Percentiles rank a stretch among this genome's conserved stretches.
Evolutionary conservation across 2,797 vertebrate genomes (phyloP).

Genomic region (Argyrosomus regius): DNA sequence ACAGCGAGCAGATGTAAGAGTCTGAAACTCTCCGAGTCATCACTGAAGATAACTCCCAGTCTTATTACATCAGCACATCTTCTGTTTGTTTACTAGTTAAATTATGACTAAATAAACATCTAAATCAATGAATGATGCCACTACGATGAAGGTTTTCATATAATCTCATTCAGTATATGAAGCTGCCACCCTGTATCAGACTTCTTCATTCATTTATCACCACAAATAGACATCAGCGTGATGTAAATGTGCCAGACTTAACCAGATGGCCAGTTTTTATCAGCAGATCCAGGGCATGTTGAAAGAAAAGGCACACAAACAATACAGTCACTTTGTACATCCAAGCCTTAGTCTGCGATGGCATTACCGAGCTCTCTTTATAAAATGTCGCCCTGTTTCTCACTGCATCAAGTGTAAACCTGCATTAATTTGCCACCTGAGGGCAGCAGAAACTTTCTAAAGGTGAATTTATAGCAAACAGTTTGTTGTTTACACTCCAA

Average conservation of each 20-base stretch:
- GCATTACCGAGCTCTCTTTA: background rate
- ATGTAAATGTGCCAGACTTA: no score
- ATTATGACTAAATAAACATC: background rate
- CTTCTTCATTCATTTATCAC: background rate
- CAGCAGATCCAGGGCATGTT: background rate
- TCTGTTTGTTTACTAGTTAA: background rate
- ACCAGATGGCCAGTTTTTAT: background rate
- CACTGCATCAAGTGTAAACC: background rate
- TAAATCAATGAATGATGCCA: background rate
- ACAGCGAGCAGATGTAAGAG: constrained; percentile 68
- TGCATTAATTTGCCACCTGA: background rate
- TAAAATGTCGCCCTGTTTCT: background rate
- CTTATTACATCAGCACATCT: background rate
- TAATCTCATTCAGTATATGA: background rate
- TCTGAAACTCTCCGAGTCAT: constrained; percentile 50
- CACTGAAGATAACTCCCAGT: background rate
- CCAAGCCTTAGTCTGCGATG: background rate
- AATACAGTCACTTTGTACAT: background rate
- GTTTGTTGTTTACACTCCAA: background rate
- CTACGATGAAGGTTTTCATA: background rate
- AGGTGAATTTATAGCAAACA: no score
- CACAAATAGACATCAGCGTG: background rate
- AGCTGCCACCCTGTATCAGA: background rate
- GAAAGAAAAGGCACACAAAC: background rate
- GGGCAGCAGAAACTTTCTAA: background rate